These are phyloP conservation scores for Xestia ashworthii DNA, from an alignment of 2,888 invertebrate species.

Conservation along the genomic window DNA sequence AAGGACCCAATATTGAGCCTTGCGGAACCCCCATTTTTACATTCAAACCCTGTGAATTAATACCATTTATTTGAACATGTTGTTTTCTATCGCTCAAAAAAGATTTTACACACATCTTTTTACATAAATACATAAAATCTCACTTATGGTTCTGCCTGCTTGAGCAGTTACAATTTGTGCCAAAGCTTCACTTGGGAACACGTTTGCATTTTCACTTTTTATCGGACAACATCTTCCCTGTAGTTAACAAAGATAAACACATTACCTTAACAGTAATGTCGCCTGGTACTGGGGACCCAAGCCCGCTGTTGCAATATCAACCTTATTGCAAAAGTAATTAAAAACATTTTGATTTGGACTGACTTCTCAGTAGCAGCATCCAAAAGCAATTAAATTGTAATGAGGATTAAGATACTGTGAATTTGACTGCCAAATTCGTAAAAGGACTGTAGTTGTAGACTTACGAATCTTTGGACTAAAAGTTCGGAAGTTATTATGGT, in stretches of 20 bases:
- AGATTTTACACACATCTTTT: slow-evolving; percentile 43
- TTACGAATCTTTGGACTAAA: neutral
- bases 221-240: neutral
- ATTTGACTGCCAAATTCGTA: too few relatives aligned
- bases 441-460: too few relatives aligned
- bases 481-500: neutral
- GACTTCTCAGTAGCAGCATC: too few relatives aligned
- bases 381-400: too few relatives aligned
- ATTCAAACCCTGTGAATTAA: too few relatives aligned
- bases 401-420: too few relatives aligned
- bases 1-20: too few relatives aligned
- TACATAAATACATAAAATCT: slow-evolving; percentile 48
- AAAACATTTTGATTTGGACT: too few relatives aligned
- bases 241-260: neutral
- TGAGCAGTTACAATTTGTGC: slow-evolving; percentile 36
- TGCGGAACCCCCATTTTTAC: too few relatives aligned
- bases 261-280: neutral
- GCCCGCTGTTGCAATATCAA: too few relatives aligned
- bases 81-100: too few relatives aligned
- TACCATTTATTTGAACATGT: too few relatives aligned
- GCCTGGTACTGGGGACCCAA: neutral
- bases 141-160: neutral
- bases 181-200: neutral
- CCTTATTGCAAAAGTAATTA: neutral
- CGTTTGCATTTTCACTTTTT: slow-evolving; percentile 1